phyloP scores from a whole-genome alignment of 2,888 invertebrate genomes.

The Operophtera brumata region DNA sequence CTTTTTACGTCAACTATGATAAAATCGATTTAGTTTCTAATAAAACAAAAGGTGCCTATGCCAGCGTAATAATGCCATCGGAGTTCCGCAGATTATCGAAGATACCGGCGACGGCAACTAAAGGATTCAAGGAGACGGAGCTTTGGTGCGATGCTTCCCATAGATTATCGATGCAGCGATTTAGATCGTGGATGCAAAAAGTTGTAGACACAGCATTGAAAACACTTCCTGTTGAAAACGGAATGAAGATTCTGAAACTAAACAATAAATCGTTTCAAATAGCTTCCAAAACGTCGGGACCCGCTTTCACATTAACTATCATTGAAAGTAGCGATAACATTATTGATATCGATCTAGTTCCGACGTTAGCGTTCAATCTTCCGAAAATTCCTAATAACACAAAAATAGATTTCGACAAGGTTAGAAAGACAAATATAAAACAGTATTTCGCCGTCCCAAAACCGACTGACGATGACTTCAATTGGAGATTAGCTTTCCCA shows the following conservation, averaged over 20 bases:
- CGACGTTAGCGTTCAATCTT: slow-evolving; percentile 51
- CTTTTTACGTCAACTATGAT: slow-evolving; percentile 50
- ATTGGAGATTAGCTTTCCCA: slow-evolving; percentile 62
- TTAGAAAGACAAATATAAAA: slow-evolving; percentile 34
- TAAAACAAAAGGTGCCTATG: slow-evolving; percentile 42
- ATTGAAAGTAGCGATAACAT: slow-evolving; percentile 40
- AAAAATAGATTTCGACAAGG: slow-evolving; percentile 47
- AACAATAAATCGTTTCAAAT: slow-evolving; percentile 43
- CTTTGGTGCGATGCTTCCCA: slow-evolving; percentile 52
- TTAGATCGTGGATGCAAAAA: slow-evolving; percentile 60
- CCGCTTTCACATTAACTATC: slow-evolving; percentile 56
- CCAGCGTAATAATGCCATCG: slow-evolving; percentile 53
- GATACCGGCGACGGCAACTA: slow-evolving; percentile 41
- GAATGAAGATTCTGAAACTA: slow-evolving; percentile 42
- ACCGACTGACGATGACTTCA: slow-evolving; percentile 50
- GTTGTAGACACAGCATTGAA: slow-evolving; percentile 52
- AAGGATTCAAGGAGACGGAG: slow-evolving; percentile 52
- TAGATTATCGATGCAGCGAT: slow-evolving; percentile 45
- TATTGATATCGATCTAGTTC: slow-evolving; percentile 62
- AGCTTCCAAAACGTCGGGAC: slow-evolving; percentile 52
- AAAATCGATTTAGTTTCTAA: slow-evolving; percentile 48
- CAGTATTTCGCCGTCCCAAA: slow-evolving; percentile 61
- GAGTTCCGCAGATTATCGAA: slow-evolving; percentile 56
- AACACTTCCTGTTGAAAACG: slow-evolving; percentile 43
- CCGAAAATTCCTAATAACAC: slow-evolving; percentile 46